phyloP scores from a whole-genome alignment of 1,140 invertebrate genomes.

The Littorina saxatilis region DNA sequence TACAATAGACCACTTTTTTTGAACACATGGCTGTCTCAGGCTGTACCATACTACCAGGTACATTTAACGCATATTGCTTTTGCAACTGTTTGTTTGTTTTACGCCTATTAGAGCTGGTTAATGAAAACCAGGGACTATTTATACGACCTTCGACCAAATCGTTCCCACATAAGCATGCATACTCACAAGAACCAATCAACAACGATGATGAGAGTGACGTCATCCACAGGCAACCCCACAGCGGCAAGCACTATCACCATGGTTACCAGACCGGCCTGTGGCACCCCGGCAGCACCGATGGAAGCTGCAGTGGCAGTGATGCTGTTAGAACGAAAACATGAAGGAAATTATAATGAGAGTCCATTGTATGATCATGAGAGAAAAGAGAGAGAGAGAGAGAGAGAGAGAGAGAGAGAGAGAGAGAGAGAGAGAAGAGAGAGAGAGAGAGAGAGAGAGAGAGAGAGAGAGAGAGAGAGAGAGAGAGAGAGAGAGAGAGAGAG shows the following conservation, averaged over 20 bases:
- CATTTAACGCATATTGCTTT: too few species aligned
- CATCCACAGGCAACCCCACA: slow-evolving; percentile 92
- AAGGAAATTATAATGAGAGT: too few species aligned
- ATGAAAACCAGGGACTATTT: background rate
- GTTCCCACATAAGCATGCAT: slow-evolving; percentile 11
- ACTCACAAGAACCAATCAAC: slow-evolving; percentile 97
- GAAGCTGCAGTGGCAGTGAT: slow-evolving; percentile 77
- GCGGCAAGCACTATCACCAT: slow-evolving; percentile 98
- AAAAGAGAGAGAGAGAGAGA: slow-evolving; percentile 36
- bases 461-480: background rate
- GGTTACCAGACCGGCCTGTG: slow-evolving; percentile 88
- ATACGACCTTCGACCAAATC: too few species aligned
- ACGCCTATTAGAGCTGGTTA: background rate
- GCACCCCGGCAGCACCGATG: slow-evolving; percentile 94
- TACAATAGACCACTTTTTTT: too few species aligned
- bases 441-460: background rate
- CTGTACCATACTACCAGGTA: too few species aligned
- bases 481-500: background rate
- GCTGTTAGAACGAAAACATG: slow-evolving; percentile 72
- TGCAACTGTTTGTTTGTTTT: background rate
- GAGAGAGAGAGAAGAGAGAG: slow-evolving; percentile 21
- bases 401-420: slow-evolving; percentile 6
- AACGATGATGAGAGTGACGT: slow-evolving; percentile 93
- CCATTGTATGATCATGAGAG: background rate
- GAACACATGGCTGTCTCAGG: too few species aligned